Evolutionary conservation across 2,888 invertebrate genomes (phyloP), one percentile per base, ranked within the genome.

Genomic region (Drosophila subquinaria): DNA sequence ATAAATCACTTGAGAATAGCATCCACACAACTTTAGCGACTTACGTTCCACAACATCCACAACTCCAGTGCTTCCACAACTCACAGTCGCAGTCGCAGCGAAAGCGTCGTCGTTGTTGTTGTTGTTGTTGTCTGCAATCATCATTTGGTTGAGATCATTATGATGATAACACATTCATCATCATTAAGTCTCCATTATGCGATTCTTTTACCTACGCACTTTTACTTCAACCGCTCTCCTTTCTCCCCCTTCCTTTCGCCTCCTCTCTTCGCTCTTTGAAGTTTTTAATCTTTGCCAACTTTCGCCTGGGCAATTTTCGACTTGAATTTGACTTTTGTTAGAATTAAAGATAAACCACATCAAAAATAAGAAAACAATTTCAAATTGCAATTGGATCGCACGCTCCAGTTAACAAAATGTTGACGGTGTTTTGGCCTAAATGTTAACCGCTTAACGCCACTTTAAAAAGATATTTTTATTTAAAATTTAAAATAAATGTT

Each of bases 181-280:
- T 90, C 83, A 90, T 90, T 81, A 89, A 73, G 57, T 23, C 47
- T 23, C 45, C 76, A 67, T 72, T 75, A 61, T 62, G 71, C 61
- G 69, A 64, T 73, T 77, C 77, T 87, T 77, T 81, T 85, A 81
- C 88, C 88, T 85, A 85, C 85, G 88, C 85, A 85, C 88, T 85
- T 81, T 88, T 88, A 82, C 82, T 15, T 13, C 35, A 27, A 23
- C 33, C 33, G 11, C 23, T 40, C 33, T 33, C 17, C 9, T 36
- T 13, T 30, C 51, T 36, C 15, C 45, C 27, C 35, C 11, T 43
- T 8, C 11, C 40, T 11, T 1, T 17, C 1, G 1, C 1, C 17
- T 17, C 61, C 45, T 8, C 51, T 30, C 20, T 15, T 36, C n/a
- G 3, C 36, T 9, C 36, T 36, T 36, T 36, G n/a, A 38, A 40